Base-by-base conservation (phyloP, 2,797 vertebrate genomes). In the Netta rufina region DNA sequence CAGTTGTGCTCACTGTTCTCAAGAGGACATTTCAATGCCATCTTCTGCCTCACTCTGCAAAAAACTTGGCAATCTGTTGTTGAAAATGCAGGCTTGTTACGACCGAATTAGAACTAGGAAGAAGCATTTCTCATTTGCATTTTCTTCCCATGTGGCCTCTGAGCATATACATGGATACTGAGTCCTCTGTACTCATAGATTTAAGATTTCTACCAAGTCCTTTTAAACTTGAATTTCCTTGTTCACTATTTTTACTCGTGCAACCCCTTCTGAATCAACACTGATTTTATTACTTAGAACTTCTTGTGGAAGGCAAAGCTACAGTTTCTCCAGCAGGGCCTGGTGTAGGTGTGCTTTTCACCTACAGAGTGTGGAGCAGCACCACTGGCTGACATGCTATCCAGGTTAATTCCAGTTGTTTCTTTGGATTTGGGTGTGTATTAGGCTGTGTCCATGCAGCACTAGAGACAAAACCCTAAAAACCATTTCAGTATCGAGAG, bases 11-110 rank as follows among this genome's bases (percentile, higher is more conserved):
- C 32, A 28, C 11, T 64, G 8, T 76, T 69, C 65, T 69, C 53
- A 54, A 78, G 90, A 70, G 47, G 24, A 82, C 12, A 32, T 79
- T 82, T 62, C 71, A 67, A 61, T 61, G 69, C 19, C 19, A 38
- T 60, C 41, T 84, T 72, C 67, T 89, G 36, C 54, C 61, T 93
- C 49, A 57, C 5, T 93, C 71, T 89, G 58, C 36, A 90, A 90
- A 41, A 75, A 33, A 10, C 53, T 11, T 66, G 49, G 43, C n/a
- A 77, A 70, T n/a, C 9, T 58, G 33, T 58, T 83, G 83, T 3
- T 82, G 71, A 90, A 84, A 90, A 84, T 3, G 5, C 5, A 49
- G 22, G 16, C 28, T 88, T 91, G 16, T 79, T 92, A 86, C 18
- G 76, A 86, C 85, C 41, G 4, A 69, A 90, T 57, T 71, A 27